Evolutionary conservation across 2,797 vertebrate species (phyloP), one percentile per base, ranked within the genome.

Genomic region (Sus cebifrons): DNA sequence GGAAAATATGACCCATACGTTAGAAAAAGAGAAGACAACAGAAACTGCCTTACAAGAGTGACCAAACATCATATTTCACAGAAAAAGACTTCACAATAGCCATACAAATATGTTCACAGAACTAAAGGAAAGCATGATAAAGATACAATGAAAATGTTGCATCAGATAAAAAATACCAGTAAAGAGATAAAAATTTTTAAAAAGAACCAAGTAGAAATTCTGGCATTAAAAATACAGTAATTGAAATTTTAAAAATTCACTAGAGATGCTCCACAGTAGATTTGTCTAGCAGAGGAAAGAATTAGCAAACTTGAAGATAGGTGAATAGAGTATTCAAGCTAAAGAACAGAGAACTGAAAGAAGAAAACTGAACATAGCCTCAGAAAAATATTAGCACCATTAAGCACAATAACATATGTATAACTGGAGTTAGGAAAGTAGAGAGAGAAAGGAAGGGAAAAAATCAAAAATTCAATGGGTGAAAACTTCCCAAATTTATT

Each of bases 181-280:
- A 36, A 56, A 56, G 64, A 44, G 62, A 40, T 17, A 25, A 4
- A 27, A 86, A 79, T 89, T 54, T 67, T 56, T 32, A 7, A 56
- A 56, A 58, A 79, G 18, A 68, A 68, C 74, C 32, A 58, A 58
- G 54, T 56, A 13, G 27, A 44, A 58, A 70, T 79, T 70, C 32
- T 86, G 67, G 21, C 18, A 15, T 79, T 71, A 23, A 32, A 56
- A 71, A 86, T 70, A 79, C 27, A 89, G 44, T 44, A 58, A 44
- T 56, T 81, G 14, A 23, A 89, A 89, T 78, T 70, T 54, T n/a
- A 23, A 79, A 89, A 79, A 58, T 81, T 58, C 77, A 70, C 88
- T 70, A n/a, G 67, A 71, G 54, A 58, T 36, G 54, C 32, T 44
- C 54, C 84, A 86, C 23, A 44, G 82, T 68, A 84, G n/a, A 32